phyloP scores from a whole-genome alignment of 2,888 invertebrate species.

The Clunio marinus region DNA sequence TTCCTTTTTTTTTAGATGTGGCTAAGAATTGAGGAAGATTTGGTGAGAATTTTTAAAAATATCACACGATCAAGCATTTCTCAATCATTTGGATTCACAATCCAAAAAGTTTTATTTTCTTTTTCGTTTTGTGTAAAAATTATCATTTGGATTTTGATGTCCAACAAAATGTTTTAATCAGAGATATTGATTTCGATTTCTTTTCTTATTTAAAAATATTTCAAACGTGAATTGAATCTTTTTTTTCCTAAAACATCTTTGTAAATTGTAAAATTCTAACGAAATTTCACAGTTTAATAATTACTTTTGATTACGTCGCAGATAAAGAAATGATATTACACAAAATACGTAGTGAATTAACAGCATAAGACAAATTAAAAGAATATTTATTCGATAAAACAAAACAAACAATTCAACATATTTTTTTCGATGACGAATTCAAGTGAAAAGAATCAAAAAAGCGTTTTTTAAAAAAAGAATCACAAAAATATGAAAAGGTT shows the following conservation, averaged over 20 bases:
- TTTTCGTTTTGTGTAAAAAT: too few relatives aligned
- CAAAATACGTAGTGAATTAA: constrained; percentile 32
- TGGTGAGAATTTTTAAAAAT: too few relatives aligned
- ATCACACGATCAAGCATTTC: too few relatives aligned
- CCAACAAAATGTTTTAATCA: background rate
- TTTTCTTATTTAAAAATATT: too few relatives aligned
- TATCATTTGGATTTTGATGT: constrained; percentile 1
- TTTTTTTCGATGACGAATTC: background rate
- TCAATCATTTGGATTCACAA: too few relatives aligned
- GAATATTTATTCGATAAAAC: constrained; percentile 32
- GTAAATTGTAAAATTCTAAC: constrained; percentile 31
- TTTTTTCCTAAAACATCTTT: background rate
- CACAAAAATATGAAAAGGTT: constrained; percentile 4
- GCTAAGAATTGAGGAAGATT: too few relatives aligned
- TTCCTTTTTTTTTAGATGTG: too few relatives aligned
- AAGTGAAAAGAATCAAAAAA: constrained; percentile 7
- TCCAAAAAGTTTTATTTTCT: background rate
- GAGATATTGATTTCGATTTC: background rate
- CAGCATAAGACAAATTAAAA: constrained; percentile 14
- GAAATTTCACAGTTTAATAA: background rate
- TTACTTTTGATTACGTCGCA: background rate
- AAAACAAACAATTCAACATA: constrained; percentile 14
- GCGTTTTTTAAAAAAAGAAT: constrained; percentile 30
- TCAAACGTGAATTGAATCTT: too few relatives aligned
- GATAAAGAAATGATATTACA: constrained; percentile 35